Evolutionary conservation across 2,797 vertebrate genomes (phyloP), one percentile per base, ranked within the genome.

Genomic region (Steatocranus sp.): DNA sequence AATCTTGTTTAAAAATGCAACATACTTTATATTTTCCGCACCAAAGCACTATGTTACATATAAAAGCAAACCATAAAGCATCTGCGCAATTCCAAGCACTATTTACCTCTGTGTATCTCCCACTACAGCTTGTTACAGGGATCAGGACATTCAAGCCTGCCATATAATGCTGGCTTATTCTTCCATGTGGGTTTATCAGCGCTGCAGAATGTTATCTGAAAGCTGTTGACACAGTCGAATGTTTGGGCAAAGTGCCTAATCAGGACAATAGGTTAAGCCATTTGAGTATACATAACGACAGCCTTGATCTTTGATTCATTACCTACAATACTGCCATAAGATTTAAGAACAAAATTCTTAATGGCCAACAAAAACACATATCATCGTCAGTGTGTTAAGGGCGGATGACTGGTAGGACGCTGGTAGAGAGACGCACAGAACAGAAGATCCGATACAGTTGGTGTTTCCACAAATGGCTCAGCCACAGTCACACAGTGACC

Each of bases 171-270:
- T 78, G 89, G 84, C 80, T 87, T 36, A 86, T 78, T 87, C 84
- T 86, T 94, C 88, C 86, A 93, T 91, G 84, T 86, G 83, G 88
- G 89, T 90, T 76, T 85, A 85, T 88, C 88, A 83, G 80, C 82
- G 79, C 73, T 63, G 86, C 70, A 84, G 79, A 80, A 66, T 83
- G 85, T 88, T 87, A 91, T 92, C 91, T 82, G 78, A 80, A 83
- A 85, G 83, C 79, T 90, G 89, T 83, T 89, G 88, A 93, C 91
- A 88, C 76, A 87, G 85, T 83, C 74, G 78, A 84, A 86, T 83
- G 20, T 27, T 80, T 78, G 54, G 87, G 82, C 81, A 63, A 10
- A 3, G 63, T 54, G 85, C 75, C 75, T 79, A 78, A 80, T 81
- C 79, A 34, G 82, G 56, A 89, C 87, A 93, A 87, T 90, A 85